phyloP scores from a whole-genome alignment of 2,113 vertebrate species.

The Amphiprion percula region DNA sequence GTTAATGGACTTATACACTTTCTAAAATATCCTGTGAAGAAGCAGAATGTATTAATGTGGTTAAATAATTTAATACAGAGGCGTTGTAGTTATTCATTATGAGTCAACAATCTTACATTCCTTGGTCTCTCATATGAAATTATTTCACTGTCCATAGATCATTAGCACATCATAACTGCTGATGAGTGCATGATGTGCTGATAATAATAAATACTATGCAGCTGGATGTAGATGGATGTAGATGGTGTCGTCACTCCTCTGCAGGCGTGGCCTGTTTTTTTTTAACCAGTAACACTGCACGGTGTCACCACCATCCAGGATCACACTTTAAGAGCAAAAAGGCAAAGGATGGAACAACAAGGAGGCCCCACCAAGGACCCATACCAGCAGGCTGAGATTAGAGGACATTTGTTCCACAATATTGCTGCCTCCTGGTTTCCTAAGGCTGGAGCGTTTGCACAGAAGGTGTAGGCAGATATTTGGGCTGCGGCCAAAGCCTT shows the following conservation, averaged over 20 bases:
- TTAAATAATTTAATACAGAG: neutral
- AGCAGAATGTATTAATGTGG: neutral
- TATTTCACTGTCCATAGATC: neutral
- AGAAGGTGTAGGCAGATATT: constrained; percentile 94
- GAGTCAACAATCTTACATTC: neutral
- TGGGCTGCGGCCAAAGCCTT: constrained; percentile 91
- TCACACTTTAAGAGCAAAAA: constrained; percentile 45
- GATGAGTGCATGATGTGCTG: neutral
- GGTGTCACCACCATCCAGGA: constrained; percentile 1
- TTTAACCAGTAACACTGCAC: neutral
- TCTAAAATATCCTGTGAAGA: neutral
- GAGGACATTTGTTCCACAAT: constrained; percentile 90
- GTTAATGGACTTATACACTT: too few relatives aligned
- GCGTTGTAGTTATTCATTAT: neutral
- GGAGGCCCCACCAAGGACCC: constrained; percentile 79
- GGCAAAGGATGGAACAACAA: constrained; percentile 44
- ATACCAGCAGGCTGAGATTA: constrained; percentile 89
- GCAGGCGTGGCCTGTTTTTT: constrained; percentile 22
- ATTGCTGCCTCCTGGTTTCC: constrained; percentile 90
- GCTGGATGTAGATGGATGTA: neutral
- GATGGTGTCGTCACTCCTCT: constrained; percentile 16
- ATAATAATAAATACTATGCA: neutral
- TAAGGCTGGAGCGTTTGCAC: constrained; percentile 88
- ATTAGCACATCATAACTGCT: too few relatives aligned
- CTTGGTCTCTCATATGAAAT: neutral